phyloP scores from a whole-genome alignment of 2,797 vertebrate species.

The Sarcophilus harrisii region DNA sequence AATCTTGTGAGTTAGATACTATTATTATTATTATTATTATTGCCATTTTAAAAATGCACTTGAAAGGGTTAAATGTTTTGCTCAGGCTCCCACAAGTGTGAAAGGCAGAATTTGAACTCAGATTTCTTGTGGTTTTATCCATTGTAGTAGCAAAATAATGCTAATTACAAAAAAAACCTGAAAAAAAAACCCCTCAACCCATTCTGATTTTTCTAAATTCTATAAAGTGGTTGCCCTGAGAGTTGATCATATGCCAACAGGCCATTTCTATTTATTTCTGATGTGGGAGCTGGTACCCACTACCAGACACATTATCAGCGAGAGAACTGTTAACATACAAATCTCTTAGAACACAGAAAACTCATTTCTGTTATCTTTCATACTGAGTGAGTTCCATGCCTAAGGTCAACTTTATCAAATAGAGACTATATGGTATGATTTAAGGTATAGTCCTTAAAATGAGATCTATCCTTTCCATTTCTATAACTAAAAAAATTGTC shows the following conservation, averaged over 20 bases:
- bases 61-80: too few relatives aligned
- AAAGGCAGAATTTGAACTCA: too few relatives aligned
- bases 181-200: neutral
- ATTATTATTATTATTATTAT: too few relatives aligned
- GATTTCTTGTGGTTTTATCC: neutral
- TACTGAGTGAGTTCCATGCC: neutral
- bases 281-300: neutral
- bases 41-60: too few relatives aligned
- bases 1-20: too few relatives aligned
- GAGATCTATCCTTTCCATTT: neutral
- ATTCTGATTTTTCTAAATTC: neutral
- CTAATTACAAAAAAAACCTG: neutral
- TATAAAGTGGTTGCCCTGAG: neutral
- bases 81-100: too few relatives aligned
- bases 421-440: neutral
- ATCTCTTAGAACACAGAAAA: neutral
- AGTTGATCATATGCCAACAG: neutral
- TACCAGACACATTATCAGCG: neutral
- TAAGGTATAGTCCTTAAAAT: neutral
- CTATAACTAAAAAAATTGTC: neutral
- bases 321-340: neutral
- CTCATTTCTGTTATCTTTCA: neutral
- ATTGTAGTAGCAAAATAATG: neutral
- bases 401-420: neutral
- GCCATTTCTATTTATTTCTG: neutral